Base-by-base conservation (phyloP, 2,113 vertebrate species). In the Thoracochromis brauschi region DNA sequence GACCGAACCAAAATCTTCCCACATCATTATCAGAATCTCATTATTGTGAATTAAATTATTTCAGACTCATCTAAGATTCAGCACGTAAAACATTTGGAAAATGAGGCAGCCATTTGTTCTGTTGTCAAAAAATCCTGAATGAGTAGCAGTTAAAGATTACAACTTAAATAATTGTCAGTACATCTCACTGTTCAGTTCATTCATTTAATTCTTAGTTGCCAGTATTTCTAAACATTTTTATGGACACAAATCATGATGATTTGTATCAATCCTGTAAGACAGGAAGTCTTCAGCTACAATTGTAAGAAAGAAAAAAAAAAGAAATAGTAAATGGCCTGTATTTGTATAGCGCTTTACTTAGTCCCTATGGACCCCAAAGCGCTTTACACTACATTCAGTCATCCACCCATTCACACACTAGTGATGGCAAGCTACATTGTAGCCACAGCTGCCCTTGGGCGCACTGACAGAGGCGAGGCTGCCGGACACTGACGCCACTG, bases 181-280 rank as follows among this genome's bases (percentile, higher is more conserved):
- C 10, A 68, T 29, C 8, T 45, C 8, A 10, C 10, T 47, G 54
- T 81, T 68, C 35, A 31, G 55, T 55, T 47, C 21, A 7, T 13
- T 81, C 55, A 12, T 4, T 53, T 54, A 73, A 84, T 57, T 31
- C 11, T 68, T 24, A 9, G 14, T 55, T 40, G 51, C 21, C 82
- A 42, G 45, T 82, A 47, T 65, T 85, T 54, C 16, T 65, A 63
- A 35, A 42, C 17, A 9, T 65, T 45, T 82, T 75, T 29, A 21
- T 21, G 40, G 16, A 26, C 6, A 80, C 78, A 21, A 86, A 82
- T 87, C 35, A 68, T 75, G 57, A 19, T 4, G 9, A 42, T 49
- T 40, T 60, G 26, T 73, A 6, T 83, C 60, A 55, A 75, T 63
- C 45, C 55, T 17, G 24, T 17, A 4, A 35, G 85, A 85, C 85